A percentile compares a stretch with the other conserved stretches of the same genome.
Conservation (phyloP, 2,888 invertebrate species). For the Ormyrus nitidulus region DNA sequence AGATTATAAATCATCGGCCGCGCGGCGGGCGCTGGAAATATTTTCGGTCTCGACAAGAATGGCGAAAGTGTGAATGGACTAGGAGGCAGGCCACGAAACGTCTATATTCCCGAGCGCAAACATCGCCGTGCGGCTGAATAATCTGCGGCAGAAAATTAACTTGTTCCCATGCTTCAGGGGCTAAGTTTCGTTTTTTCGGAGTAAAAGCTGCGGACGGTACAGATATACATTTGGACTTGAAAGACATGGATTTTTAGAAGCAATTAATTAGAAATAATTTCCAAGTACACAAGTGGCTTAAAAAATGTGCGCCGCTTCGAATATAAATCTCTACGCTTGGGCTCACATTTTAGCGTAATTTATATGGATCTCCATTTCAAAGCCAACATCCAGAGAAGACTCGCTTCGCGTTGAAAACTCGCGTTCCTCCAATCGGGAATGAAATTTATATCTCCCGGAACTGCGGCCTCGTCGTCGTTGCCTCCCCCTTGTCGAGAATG, state of each 20-base stretch:
- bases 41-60: constrained; percentile 10
- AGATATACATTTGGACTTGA: too few relatives aligned
- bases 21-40: background rate
- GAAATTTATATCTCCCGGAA: constrained; percentile 41
- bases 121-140: constrained; percentile 9
- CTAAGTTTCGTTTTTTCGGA: too few relatives aligned
- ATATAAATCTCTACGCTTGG: constrained; percentile 19
- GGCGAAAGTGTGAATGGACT: background rate
- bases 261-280: too few relatives aligned
- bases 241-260: too few relatives aligned
- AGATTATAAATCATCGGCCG: constrained; percentile 37
- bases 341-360: constrained; percentile 17
- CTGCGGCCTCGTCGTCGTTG: background rate
- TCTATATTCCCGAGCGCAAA: constrained; percentile 6
- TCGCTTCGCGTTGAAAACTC: background rate
- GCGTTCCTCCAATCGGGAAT: constrained; percentile 25
- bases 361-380: background rate
- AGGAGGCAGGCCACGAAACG: constrained; percentile 23
- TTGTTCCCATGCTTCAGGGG: too few relatives aligned
- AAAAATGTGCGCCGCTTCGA: background rate
- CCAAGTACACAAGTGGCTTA: too few relatives aligned
- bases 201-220: too few relatives aligned
- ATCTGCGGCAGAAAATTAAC: constrained; percentile 9
- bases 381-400: background rate
- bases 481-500: constrained; percentile 18